Conservation (phyloP, 2,797 vertebrate genomes). For the Acipenser oxyrinchus region DNA sequence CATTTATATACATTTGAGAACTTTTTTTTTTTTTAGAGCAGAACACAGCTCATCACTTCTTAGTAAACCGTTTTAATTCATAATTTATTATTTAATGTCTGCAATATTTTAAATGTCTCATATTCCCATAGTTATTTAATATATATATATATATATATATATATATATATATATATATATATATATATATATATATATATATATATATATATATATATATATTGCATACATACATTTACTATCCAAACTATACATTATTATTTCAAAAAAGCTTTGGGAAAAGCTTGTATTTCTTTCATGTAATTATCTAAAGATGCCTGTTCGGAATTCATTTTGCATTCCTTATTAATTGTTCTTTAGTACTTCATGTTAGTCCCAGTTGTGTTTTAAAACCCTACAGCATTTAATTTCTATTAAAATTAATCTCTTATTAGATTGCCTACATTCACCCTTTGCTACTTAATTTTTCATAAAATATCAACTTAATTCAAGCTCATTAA, state of each 20-base stretch:
- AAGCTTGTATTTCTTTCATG: conserved; percentile 41
- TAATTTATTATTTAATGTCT: too few species aligned
- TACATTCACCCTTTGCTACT: conserved; percentile 50
- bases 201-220: too few species aligned
- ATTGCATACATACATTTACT: too few species aligned
- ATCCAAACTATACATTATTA: neutral
- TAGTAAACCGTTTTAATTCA: too few species aligned
- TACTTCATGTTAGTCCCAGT: conserved; percentile 51
- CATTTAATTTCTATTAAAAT: conserved; percentile 65
- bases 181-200: too few species aligned
- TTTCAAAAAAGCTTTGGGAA: neutral
- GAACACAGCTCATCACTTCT: too few species aligned
- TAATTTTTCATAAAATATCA: conserved; percentile 63
- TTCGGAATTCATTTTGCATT: conserved; percentile 60
- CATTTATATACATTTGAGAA: neutral
- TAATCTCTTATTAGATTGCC: conserved; percentile 56
- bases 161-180: too few species aligned
- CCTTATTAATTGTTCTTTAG: conserved; percentile 51
- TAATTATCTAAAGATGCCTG: conserved; percentile 66
- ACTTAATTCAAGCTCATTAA: conserved; percentile 67
- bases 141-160: too few species aligned
- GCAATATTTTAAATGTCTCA: too few species aligned
- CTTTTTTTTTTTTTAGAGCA: too few species aligned
- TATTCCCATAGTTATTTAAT: too few species aligned
- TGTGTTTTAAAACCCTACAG: conserved; percentile 57